These are phyloP conservation scores for Tricholaema leucomelas DNA, from an alignment of 2,113 vertebrate genomes.

Conservation along the genomic window DNA sequence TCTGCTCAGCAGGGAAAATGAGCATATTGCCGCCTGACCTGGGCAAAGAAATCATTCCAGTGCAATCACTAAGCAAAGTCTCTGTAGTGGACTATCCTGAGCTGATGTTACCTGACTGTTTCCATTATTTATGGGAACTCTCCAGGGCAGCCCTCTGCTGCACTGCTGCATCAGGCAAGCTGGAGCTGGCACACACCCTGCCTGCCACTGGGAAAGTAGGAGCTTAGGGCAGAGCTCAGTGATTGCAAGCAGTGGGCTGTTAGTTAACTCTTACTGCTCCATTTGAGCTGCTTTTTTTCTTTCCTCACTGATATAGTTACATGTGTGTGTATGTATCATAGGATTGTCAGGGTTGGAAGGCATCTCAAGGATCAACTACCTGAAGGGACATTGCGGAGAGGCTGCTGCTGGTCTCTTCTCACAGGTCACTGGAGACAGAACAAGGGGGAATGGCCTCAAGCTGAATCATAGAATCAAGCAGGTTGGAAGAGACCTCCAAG, in stretches of 20 bases:
- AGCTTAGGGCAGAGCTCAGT: background rate
- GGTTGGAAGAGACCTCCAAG: too few relatives aligned
- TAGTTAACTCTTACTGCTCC: background rate
- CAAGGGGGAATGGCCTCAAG: too few relatives aligned
- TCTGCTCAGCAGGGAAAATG: background rate
- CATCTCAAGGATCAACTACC: too few relatives aligned
- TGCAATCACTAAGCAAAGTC: background rate
- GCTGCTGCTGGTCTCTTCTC: too few relatives aligned
- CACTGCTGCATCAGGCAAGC: fast-evolving
- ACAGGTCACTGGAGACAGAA: too few relatives aligned
- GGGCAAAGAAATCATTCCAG: background rate
- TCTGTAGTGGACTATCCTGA: background rate
- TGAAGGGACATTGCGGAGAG: too few relatives aligned
- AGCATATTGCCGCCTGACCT: background rate
- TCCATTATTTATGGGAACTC: background rate
- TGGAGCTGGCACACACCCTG: background rate
- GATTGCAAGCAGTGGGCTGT: fast-evolving
- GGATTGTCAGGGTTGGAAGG: too few relatives aligned
- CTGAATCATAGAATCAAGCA: too few relatives aligned
- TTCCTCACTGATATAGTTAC: background rate
- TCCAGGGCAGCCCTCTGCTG: background rate
- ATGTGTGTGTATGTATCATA: background rate
- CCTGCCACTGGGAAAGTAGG: fast-evolving
- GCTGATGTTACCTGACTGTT: background rate
- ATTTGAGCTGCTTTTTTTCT: background rate